Base-by-base conservation (phyloP, 2,797 vertebrate genomes). In the Phataginus tetradactyla region DNA sequence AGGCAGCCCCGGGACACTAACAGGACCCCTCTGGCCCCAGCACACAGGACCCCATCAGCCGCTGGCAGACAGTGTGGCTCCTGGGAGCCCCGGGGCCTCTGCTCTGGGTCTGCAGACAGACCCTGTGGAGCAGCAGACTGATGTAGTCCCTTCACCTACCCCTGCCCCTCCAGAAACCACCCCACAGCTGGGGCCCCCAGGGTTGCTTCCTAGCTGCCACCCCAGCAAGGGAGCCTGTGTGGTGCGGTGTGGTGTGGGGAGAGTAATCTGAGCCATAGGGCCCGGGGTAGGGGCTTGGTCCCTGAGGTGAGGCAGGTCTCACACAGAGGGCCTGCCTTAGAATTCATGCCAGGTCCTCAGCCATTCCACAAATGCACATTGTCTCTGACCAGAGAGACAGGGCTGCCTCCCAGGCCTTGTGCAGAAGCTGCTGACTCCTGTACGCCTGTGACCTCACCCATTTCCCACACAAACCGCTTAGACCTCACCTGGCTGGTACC, bases 51-150 rank as follows among this genome's bases (percentile, higher is more conserved):
- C 37, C 14, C 2, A 59, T 83, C 34, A 55, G 15, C 13, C 23
- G 29, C 7, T 5, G 20, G 13, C 20, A 66, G 37, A 64, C 7
- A 55, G 3, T 0, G 27, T 1, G 3, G 18, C 55, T 27, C 49
- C 32, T 13, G 9, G 25, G 21, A 57, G 0, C 29, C 71, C 25
- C 4, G 18, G 55, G 34, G 34, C 18, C 42, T 68, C 18, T 21
- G 13, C 49, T 63, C 13, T 1, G 1, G 39, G 6, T 53, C 55
- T 18, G 34, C 15, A 7, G 32, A 53, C 61, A 55, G 32, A 1
- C 59, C 15, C n/a, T 10, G 8, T n/a, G n/a, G 10, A 25, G 39
- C 0, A n/a, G 21, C 49, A 39, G 7, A 68, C 1, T 0, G 4
- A 1, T 4, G 21, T 34, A 9, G 17, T 6, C 79, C 23, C 11